Evolutionary conservation across 1,140 invertebrate species (phyloP).

Genomic region (Thaumatotibia leucotreta): DNA sequence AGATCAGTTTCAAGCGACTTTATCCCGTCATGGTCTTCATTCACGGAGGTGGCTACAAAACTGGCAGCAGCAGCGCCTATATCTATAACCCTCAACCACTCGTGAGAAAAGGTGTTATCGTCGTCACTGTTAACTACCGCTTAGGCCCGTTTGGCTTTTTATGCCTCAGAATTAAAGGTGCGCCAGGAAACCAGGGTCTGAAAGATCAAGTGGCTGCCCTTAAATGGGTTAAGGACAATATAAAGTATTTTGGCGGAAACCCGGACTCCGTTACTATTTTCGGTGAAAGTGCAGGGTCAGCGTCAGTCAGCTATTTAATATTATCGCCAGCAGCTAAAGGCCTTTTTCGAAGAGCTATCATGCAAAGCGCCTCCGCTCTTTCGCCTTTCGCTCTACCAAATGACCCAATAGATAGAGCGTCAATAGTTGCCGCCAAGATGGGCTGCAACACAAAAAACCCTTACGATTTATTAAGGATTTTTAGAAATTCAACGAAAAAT

Average conservation of each 20-base stretch:
- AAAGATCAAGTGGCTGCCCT: conserved; percentile 77
- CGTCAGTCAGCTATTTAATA: conserved; percentile 39
- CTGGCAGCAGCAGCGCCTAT: conserved; percentile 56
- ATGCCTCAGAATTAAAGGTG: conserved; percentile 66
- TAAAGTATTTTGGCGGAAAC: conserved; percentile 79
- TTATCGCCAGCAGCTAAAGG: conserved; percentile 52
- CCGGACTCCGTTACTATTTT: conserved; percentile 69
- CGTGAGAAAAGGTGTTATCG: conserved; percentile 47
- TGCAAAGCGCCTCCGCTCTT: conserved; percentile 77
- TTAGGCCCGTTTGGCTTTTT: conserved; percentile 75
- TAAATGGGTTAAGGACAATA: conserved; percentile 80
- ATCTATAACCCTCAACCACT: conserved; percentile 68
- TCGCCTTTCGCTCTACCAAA: conserved; percentile 51
- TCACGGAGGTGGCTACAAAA: conserved; percentile 70
- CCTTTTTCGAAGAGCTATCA: conserved; percentile 77
- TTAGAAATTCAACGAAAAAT: conserved; percentile 24
- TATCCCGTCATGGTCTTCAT: conserved; percentile 76
- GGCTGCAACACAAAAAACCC: conserved; percentile 33
- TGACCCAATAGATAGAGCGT: conserved; percentile 31
- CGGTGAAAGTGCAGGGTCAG: conserved; percentile 69
- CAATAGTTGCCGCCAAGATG: conserved; percentile 26
- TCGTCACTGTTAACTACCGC: conserved; percentile 47
- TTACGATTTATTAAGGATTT: conserved; percentile 26
- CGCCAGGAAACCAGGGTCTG: conserved; percentile 79
- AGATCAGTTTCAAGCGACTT: conserved; percentile 19